Conservation (phyloP, 1,140 invertebrate species). For the Pomacea maculata region DNA sequence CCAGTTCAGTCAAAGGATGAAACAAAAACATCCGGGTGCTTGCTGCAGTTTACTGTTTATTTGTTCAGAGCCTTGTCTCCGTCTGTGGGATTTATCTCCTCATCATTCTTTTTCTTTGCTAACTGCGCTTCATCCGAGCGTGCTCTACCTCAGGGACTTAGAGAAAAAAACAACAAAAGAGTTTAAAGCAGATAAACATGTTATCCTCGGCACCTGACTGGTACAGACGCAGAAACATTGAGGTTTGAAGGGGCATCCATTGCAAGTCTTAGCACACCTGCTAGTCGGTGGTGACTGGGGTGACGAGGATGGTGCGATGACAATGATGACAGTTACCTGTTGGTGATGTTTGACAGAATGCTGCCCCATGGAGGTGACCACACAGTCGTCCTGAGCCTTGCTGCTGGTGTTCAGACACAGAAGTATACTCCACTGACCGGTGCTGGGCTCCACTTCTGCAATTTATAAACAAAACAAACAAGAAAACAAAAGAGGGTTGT, state of each 20-base stretch:
- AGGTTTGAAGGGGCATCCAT: neutral
- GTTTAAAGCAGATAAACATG: neutral
- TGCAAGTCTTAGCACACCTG: neutral
- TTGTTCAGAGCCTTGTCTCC: no score
- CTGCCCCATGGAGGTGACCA: neutral
- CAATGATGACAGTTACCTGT: neutral
- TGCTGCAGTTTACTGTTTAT: no score
- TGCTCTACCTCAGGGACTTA: no score
- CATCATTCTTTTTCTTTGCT: no score
- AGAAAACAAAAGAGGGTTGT: neutral
- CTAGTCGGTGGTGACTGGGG: no score
- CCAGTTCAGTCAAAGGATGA: neutral
- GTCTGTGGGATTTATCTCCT: no score
- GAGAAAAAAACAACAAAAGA: neutral
- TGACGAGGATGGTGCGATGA: no score
- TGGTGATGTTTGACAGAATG: neutral
- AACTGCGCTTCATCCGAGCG: no score
- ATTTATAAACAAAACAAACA: neutral
- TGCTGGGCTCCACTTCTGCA: neutral
- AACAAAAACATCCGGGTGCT: neutral
- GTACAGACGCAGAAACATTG: no score
- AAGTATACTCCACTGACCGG: constrained; percentile 11
- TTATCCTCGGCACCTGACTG: neutral
- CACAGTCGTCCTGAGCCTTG: constrained; percentile 1
- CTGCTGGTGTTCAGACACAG: constrained; percentile 16